phyloP scores from a whole-genome alignment of 1,140 invertebrate genomes.

The Anadara kagoshimensis region DNA sequence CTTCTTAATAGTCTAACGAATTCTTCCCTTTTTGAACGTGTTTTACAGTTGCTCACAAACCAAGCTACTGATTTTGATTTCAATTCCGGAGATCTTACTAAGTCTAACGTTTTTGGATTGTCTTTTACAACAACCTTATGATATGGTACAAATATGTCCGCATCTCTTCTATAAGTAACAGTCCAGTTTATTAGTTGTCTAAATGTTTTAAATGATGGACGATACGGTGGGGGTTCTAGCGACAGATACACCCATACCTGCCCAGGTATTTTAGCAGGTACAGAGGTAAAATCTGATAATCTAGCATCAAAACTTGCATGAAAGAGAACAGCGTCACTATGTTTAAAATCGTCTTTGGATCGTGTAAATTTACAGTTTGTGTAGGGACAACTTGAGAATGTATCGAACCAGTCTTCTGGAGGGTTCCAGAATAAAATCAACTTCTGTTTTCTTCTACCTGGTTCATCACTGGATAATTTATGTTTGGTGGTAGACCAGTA shows the following conservation, averaged over 20 bases:
- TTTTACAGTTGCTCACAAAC: conserved; percentile 79
- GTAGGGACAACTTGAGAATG: background rate
- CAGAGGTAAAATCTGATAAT: background rate
- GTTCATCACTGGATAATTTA: too few relatives aligned
- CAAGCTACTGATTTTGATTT: conserved; percentile 74
- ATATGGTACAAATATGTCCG: conserved; percentile 48
- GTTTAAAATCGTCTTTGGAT: background rate
- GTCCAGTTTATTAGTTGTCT: conserved; percentile 52
- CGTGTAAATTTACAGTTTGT: background rate
- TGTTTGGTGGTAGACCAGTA: too few relatives aligned
- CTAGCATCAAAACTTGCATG: background rate
- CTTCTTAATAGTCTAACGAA: conserved; percentile 76
- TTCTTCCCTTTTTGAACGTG: conserved; percentile 75
- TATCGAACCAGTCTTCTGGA: too few relatives aligned
- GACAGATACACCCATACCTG: conserved; percentile 46
- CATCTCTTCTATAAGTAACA: conserved; percentile 52
- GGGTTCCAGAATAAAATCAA: too few relatives aligned
- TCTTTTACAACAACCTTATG: conserved; percentile 20
- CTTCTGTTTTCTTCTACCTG: too few relatives aligned
- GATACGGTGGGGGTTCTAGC: conserved; percentile 35
- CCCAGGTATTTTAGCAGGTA: background rate
- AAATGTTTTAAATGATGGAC: conserved; percentile 11
- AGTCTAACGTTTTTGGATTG: background rate
- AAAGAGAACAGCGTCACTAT: background rate
- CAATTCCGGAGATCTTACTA: conserved; percentile 20